Evolutionary conservation across 2,888 invertebrate genomes (phyloP), one percentile per base, ranked within the genome.

Genomic region (Caenorhabditis zanzibari): DNA sequence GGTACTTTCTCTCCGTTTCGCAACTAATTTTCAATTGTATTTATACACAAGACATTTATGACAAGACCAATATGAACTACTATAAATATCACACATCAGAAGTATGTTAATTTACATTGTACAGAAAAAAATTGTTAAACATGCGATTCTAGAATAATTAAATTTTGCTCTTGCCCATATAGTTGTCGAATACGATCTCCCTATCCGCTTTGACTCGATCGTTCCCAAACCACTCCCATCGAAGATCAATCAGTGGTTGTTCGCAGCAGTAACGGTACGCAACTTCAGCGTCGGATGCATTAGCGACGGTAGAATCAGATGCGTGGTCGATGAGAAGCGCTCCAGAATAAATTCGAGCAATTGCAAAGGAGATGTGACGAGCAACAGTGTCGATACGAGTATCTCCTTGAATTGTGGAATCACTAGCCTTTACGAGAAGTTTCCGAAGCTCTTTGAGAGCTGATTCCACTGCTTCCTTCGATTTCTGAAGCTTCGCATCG

Each of bases 281-380:
- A 14, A 87, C 88, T 16, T 88, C 85, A 22, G 81, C 81, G 69
- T 90, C 90, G 24, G 86, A 71, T 12, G 49, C 47, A n/a, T 77
- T 80, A n/a, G 84, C 74, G 4, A 86, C 82, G n/a, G 59, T 73
- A 7, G 84, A 49, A 82, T 91, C 91, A 35, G 86, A 74, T 10
- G 93, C 93, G 81, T 92, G 92, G 38, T 93, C 92, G 24, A 93
- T 80, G 71, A 93, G 84, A 35, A 93, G 86, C 4, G 92, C 90
- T 47, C 92, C 93, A 91, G 92, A 92, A 76, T 92, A 93, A 28
- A 92, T 92, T 61, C 92, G 90, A 10, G 93, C 93, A 52, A 94
- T 89, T 68, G 93, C 93, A 87, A 92, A 94, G 12, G 94, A 92
- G 69, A 94, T 93, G 81, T 94, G 93, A 63, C 94, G 86, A 0